A percentile compares a stretch with the other conserved stretches of the same genome.
phyloP scores from a whole-genome alignment of 64 coral and sea anemone species.

The Trachythela sp. region DNA sequence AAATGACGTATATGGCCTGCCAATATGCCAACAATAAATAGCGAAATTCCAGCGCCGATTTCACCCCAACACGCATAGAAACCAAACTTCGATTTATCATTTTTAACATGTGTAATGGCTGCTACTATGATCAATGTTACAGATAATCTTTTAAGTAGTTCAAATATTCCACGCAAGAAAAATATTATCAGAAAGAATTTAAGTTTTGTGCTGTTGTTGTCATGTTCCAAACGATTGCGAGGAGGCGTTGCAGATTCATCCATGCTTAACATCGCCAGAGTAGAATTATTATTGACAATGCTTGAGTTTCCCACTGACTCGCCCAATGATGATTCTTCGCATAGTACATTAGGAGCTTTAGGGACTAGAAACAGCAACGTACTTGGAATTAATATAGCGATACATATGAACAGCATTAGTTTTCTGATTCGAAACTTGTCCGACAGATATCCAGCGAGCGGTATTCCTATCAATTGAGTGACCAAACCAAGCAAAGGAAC shows the following conservation, averaged over 20 bases:
- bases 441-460: background rate
- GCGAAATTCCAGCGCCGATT: background rate
- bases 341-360: background rate
- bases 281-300: background rate
- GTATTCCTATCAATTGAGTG: background rate
- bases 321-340: background rate
- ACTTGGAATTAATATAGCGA: background rate
- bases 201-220: background rate
- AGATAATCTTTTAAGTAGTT: background rate
- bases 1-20: background rate
- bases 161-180: background rate
- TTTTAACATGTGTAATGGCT: background rate
- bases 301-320: background rate
- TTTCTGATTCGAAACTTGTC: background rate
- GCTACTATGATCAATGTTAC: background rate
- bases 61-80: background rate
- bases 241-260: background rate
- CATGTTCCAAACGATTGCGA: background rate
- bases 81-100: background rate
- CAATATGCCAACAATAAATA: background rate
- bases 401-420: background rate
- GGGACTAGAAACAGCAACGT: background rate
- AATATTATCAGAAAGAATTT: background rate
- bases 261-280: background rate
- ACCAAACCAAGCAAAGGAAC: background rate